phyloP scores from a whole-genome alignment of 64 coral and sea anemone species.

The Platygyra sinensis region DNA sequence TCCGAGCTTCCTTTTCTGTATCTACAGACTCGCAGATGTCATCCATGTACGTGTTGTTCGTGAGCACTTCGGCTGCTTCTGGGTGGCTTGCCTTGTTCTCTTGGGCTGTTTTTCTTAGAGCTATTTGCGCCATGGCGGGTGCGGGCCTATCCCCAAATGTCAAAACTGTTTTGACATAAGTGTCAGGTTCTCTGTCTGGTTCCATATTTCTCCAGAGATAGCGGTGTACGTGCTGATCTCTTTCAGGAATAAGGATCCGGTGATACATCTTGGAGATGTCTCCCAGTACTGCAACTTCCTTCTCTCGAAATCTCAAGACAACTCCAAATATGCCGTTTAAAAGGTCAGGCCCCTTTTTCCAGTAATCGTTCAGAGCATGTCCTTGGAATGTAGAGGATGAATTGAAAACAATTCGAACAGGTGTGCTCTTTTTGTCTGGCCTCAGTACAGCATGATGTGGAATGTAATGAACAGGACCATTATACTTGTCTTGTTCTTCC shows the following conservation, averaged over 20 bases:
- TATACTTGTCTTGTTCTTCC: too few relatives aligned
- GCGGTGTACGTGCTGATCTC: too few relatives aligned
- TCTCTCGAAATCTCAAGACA: constrained; percentile 42
- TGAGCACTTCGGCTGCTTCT: neutral
- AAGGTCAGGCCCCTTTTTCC: constrained; percentile 38
- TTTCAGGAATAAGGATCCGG: neutral
- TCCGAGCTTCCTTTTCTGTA: neutral
- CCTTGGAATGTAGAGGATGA: neutral
- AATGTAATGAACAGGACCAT: too few relatives aligned
- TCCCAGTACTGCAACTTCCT: neutral
- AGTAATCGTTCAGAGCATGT: constrained; percentile 32
- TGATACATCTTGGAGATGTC: constrained; percentile 46
- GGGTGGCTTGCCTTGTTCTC: neutral
- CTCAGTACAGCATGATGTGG: too few relatives aligned
- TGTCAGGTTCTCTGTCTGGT: too few relatives aligned
- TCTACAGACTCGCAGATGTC: constrained; percentile 2
- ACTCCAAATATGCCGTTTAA: constrained; percentile 59
- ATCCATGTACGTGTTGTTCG: constrained; percentile 20
- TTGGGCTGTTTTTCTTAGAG: neutral
- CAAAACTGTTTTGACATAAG: neutral
- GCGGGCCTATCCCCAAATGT: neutral
- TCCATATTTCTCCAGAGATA: too few relatives aligned
- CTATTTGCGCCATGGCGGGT: constrained; percentile 1
- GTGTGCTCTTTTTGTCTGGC: too few relatives aligned
- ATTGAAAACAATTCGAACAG: too few relatives aligned